These are phyloP conservation scores for Fragum fragum DNA, from an alignment of 2,888 invertebrate genomes.

Conservation along the genomic window DNA sequence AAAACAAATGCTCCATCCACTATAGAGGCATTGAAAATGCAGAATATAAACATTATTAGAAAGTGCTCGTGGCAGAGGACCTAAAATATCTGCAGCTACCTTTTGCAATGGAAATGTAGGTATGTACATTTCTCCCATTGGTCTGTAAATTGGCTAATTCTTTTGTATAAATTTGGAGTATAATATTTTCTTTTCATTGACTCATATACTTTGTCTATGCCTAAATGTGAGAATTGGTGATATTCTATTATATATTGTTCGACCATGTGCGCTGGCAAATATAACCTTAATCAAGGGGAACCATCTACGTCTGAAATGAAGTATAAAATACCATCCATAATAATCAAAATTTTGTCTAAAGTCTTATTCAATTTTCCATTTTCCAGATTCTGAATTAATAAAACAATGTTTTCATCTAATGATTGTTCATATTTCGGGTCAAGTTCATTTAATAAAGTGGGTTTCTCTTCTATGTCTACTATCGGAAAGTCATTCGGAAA, in stretches of 20 bases:
- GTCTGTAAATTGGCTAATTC: constrained; percentile 19
- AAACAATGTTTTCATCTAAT: constrained; percentile 12
- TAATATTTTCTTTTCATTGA: constrained; percentile 30
- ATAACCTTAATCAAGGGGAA: constrained; percentile 1
- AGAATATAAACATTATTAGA: constrained; percentile 44
- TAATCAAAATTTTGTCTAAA: constrained; percentile 4
- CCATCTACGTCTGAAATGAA: constrained; percentile 19
- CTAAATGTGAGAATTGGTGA: constrained; percentile 22
- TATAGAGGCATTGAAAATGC: constrained; percentile 12
- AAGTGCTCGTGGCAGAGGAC: constrained; percentile 45
- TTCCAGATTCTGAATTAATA: constrained; percentile 8
- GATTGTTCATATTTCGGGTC: constrained; percentile 18
- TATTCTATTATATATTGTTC: constrained; percentile 1
- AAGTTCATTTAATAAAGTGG: constrained; percentile 6
- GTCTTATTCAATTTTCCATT: constrained; percentile 24
- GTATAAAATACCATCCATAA: constrained; percentile 19
- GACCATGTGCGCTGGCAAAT: constrained; percentile 13
- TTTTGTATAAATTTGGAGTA: constrained; percentile 18
- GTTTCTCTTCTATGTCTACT: constrained; percentile 14
- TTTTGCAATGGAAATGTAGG: constrained; percentile 42
- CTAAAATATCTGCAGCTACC: constrained; percentile 35
- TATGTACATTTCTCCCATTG: constrained; percentile 60
- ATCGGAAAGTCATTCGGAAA: not conserved
- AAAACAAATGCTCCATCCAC: constrained; percentile 29
- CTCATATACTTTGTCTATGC: constrained; percentile 2